phyloP scores from a whole-genome alignment of 2,113 vertebrate species.

The Alouatta palliata region DNA sequence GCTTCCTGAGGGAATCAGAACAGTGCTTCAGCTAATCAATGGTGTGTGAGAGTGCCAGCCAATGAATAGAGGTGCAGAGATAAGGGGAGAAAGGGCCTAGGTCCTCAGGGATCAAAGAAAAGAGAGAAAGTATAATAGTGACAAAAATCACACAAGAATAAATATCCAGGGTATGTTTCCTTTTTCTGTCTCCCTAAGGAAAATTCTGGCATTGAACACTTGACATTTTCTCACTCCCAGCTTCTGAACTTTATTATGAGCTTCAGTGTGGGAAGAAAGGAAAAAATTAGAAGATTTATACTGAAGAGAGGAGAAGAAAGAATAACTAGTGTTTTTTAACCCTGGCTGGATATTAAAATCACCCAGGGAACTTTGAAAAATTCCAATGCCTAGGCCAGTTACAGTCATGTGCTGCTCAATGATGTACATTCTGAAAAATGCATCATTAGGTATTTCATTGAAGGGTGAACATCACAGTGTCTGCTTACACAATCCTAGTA shows the following conservation, averaged over 20 bases:
- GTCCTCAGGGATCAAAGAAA: background rate
- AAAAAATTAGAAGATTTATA: background rate
- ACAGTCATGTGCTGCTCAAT: background rate
- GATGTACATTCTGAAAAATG: background rate
- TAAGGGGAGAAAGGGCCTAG: background rate
- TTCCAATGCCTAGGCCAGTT: background rate
- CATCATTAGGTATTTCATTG: background rate
- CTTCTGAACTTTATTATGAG: background rate
- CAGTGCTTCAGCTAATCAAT: background rate
- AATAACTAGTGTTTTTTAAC: background rate
- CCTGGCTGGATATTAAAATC: background rate
- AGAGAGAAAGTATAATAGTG: background rate
- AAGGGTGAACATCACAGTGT: background rate
- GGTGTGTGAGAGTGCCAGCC: background rate
- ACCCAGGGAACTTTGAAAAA: background rate
- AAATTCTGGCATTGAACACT: background rate
- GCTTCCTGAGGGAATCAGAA: background rate
- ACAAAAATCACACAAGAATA: background rate
- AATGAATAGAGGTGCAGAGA: background rate
- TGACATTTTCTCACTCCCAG: background rate
- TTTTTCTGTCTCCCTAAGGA: background rate
- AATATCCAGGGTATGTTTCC: background rate
- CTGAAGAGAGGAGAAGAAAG: background rate
- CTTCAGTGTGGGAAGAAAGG: background rate
- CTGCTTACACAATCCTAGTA: background rate